Percentiles rank a stretch among this genome's conserved stretches.
Evolutionary conservation across 2,113 vertebrate species (phyloP).

Genomic region (Tenrec ecaudatus): DNA sequence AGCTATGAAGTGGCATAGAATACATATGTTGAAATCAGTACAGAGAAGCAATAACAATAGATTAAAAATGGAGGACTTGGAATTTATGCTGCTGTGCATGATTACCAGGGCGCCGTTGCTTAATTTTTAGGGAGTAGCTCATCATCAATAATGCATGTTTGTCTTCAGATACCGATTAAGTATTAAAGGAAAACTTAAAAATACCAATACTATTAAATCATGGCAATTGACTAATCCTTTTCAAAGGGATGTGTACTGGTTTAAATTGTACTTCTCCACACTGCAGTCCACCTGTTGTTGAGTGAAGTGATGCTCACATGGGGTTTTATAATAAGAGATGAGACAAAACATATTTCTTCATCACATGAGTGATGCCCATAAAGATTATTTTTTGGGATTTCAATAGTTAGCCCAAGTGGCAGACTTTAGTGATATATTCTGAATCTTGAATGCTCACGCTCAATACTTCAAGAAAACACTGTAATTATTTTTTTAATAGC

Average conservation of each 20-base stretch:
- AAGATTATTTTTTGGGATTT: background rate
- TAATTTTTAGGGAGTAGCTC: background rate
- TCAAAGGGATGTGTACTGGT: background rate
- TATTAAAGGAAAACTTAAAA: background rate
- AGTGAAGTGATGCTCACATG: background rate
- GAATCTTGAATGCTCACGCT: background rate
- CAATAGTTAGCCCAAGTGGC: background rate
- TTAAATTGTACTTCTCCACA: constrained; percentile 9
- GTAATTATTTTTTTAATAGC: constrained; percentile 14
- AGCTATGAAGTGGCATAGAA: background rate
- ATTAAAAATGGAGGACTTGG: background rate
- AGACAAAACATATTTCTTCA: constrained; percentile 18
- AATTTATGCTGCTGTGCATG: background rate
- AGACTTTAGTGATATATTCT: constrained; percentile 27
- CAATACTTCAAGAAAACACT: background rate
- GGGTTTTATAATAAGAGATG: constrained; percentile 47
- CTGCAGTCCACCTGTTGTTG: background rate
- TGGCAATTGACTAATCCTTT: background rate
- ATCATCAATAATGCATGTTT: background rate
- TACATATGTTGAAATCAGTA: background rate
- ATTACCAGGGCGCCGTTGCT: background rate
- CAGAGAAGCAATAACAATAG: background rate
- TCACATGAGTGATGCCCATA: background rate
- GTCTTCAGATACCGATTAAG: background rate
- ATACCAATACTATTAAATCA: constrained; percentile 22